Evolutionary conservation across 2,888 invertebrate genomes (phyloP), one percentile per base, ranked within the genome.

Genomic region (Epinotia brunnichana): DNA sequence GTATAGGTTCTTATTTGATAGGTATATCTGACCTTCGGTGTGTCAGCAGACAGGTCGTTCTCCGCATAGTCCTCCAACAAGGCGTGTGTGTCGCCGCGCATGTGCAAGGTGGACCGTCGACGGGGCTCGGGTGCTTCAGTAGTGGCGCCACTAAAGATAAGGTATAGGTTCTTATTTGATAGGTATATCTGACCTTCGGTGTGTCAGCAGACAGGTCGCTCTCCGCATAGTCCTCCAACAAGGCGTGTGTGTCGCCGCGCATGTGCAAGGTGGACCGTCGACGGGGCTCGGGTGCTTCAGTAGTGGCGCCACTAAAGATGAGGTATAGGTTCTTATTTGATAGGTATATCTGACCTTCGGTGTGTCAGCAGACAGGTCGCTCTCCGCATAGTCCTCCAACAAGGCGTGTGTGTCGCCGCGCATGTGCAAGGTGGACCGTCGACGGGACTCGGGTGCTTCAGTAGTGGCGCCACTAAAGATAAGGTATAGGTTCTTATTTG

Each of bases 191-290:
- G 80, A 92, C 92, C 80, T 87, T 83, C 1, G 91, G 90, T 74
- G 89, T 83, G 4, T 92, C 91, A 2, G 82, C 80, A 3, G 90
- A 91, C 7, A 80, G 72, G 19, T 91, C 91, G 73, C 91, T 91
- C 41, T 89, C 90, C 4, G 85, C 87, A 64, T 90, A 90, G 62
- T 90, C 91, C 0, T 85, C 84, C 24, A 90, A 73, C 75, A 86
- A 81, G 17, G 83, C 74, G 7, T 89, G 80, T 0, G 89, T 84
- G 63, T 90, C n/a, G n/a, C n/a, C 90, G 0, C 90, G 87, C 48
- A 86, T 73, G 1, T 83, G 87, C 76, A 88, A 81, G 0, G 91
- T 89, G 0, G 90, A 86, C 0, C 89, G 84, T 0, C 89, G 85
- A 1, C 84, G 81, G 3, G 75, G 72, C 3, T 79, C 74, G 2